Evolutionary conservation across 1,140 invertebrate genomes (phyloP), one percentile per base, ranked within the genome.

Genomic region (Notospermus geniculatus): DNA sequence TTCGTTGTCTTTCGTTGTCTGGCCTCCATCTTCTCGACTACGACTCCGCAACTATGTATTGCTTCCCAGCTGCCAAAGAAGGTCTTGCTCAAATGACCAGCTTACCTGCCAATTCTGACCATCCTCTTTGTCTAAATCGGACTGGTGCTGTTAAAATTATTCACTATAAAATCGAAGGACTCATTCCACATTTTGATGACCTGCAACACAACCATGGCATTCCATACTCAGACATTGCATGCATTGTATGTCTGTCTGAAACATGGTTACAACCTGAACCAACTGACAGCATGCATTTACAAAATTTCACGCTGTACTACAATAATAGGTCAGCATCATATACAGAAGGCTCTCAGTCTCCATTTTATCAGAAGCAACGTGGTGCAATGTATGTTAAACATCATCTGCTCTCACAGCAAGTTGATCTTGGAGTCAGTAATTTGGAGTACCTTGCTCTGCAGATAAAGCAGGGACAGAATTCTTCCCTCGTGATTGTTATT

Each of bases 111-210:
- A 41, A 2, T 45, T 25, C 27, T 36, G 53, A 19, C 13, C 22
- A 25, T 36, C n/a, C 17, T 27, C 19, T 57, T 29, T 7, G 22
- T 22, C 50, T 36, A 19, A 19, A 25, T 5, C 19, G 28, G 54
- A 45, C 57, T n/a, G 57, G 60, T 25, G 58, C 55, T 7, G 36
- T 53, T 29, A 55, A 54, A 19, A 7, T 62, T 2, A 28, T 59
- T 15, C 52, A 29, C 9, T 46, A 65, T 52, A 5, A 25, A 15
- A 19, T 30, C 27, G 59, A 62, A 43, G n/a, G 54, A 7, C 15
- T 52, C 58, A 29, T 55, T 59, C 36, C 27, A 32, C 15, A 1
- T 57, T 23, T 52, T 54, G 19, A 58, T 63, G 56, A 55, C 52
- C 17, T 17, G 17, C 1, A 13, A 11, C 11, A 43, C 19, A 19